A percentile compares a stretch with the other conserved stretches of the same genome.
Conservation (phyloP, 1,140 invertebrate species). For the Pogonomyrmex californicus region DNA sequence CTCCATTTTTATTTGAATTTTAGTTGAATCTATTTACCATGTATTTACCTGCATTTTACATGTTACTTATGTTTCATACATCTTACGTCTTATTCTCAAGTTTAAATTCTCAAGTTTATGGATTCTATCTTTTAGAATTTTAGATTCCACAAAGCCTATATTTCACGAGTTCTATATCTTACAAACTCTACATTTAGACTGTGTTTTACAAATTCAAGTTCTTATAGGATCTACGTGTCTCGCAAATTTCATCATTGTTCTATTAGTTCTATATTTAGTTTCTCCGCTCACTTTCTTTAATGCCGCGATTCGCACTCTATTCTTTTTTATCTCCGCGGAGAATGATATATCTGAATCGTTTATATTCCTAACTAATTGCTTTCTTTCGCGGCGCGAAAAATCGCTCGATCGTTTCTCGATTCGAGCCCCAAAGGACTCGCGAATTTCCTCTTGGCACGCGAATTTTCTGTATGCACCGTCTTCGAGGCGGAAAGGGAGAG, state of each 20-base stretch:
- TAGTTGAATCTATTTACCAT: background rate
- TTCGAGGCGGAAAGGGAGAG: slow-evolving; percentile 9
- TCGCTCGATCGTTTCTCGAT: slow-evolving; percentile 61
- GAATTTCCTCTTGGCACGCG: slow-evolving; percentile 63
- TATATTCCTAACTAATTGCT: slow-evolving; percentile 61
- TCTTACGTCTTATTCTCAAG: background rate
- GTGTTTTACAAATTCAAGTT: slow-evolving; percentile 52
- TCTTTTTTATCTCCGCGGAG: slow-evolving; percentile 23
- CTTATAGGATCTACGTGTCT: slow-evolving; percentile 26
- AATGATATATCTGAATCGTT: slow-evolving; percentile 49
- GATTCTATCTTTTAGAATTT: slow-evolving; percentile 44
- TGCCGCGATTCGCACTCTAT: background rate
- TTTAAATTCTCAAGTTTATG: slow-evolving; percentile 19
- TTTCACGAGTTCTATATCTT: slow-evolving; percentile 22
- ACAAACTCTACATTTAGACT: slow-evolving; percentile 46
- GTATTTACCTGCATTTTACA: background rate
- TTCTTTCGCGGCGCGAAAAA: slow-evolving; percentile 56
- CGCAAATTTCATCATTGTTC: slow-evolving; percentile 55
- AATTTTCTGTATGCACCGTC: slow-evolving; percentile 65
- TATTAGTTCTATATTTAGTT: slow-evolving; percentile 23
- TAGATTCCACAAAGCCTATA: slow-evolving; percentile 42
- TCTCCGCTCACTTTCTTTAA: background rate
- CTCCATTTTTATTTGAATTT: background rate
- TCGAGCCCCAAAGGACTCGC: slow-evolving; percentile 46
- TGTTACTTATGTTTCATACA: background rate